Base-by-base conservation (phyloP, 2,888 invertebrate species). In the Plebejus argus region DNA sequence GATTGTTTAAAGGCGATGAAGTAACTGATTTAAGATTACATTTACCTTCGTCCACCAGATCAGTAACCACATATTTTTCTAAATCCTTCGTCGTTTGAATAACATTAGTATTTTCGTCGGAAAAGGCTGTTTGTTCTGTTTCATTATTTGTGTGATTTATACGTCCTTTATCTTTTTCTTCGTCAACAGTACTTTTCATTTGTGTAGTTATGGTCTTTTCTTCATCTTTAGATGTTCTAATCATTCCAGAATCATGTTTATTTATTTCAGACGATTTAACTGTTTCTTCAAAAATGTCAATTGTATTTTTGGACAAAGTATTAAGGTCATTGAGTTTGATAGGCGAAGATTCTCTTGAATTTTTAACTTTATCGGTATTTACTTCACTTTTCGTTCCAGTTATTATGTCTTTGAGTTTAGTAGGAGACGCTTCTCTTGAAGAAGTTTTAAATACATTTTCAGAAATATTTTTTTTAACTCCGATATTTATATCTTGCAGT, bases 41-140 rank as follows among this genome's bases (percentile, higher is more conserved):
- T 53, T 76, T 79, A 78, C 77, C 78, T 45, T 80, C 80, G 78
- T 80, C 79, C 76, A 79, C 53, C 39, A 78, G 78, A 70, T 78
- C 76, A 33, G 77, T 78, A 18, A 79, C 33, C 28, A 58, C 76
- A 75, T 78, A 39, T 39, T 81, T 45, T 15, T 76, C 70, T 76
- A 78, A 56, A 75, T 71, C 61, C 23, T 80, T 76, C 8, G 77
- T 79, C 15, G 77, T 81, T 45, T 79, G 72, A 23, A 72, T 45
- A 18, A 72, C 23, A 49, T 72, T 45, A 23, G 56, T 45, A n/a
- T 58, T 58, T n/a, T 77, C 77, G 45, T 28, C 28, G 1, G 72
- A 45, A 20, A 61, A n/a, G 10, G 33, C 61, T 28, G 58, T n/a
- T 18, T 72, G 72, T 45, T 77, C 61, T n/a, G 1, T 58, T 23